These are phyloP conservation scores for Fregata magnificens DNA, from an alignment of 2,113 vertebrate species.

Conservation along the genomic window DNA sequence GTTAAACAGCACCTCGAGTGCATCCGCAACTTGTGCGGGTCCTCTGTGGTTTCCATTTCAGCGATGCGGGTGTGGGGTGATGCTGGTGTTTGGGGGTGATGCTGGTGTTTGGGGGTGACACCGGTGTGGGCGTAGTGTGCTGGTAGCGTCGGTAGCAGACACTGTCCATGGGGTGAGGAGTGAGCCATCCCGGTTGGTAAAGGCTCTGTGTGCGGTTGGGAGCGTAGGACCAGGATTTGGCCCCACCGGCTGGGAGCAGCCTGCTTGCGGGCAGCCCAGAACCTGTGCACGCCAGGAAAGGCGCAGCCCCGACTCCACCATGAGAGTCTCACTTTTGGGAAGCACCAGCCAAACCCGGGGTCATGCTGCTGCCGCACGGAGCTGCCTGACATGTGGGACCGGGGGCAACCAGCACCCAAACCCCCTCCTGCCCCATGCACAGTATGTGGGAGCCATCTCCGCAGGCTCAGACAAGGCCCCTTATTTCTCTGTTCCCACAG, in stretches of 20 bases:
- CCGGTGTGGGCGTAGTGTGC: neutral
- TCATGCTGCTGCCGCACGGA: neutral
- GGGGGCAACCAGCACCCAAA: neutral
- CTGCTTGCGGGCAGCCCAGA: neutral
- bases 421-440: rapidly evolving
- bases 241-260: rapidly evolving
- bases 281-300: rapidly evolving
- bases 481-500: rapidly evolving
- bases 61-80: neutral
- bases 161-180: rapidly evolving
- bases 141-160: rapidly evolving
- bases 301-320: neutral
- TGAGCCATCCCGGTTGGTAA: rapidly evolving
- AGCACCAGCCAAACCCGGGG: rapidly evolving
- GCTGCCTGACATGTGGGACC: rapidly evolving
- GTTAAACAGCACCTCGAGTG: rapidly evolving
- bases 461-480: neutral
- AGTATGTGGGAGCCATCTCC: rapidly evolving
- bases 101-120: too few relatives aligned
- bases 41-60: too few relatives aligned
- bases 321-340: neutral
- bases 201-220: neutral
- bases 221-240: neutral
- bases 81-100: too few relatives aligned
- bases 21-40: rapidly evolving